A percentile compares a stretch with the other conserved stretches of the same genome.
phyloP scores from a whole-genome alignment of 2,113 vertebrate species.

The Scomber scombrus region DNA sequence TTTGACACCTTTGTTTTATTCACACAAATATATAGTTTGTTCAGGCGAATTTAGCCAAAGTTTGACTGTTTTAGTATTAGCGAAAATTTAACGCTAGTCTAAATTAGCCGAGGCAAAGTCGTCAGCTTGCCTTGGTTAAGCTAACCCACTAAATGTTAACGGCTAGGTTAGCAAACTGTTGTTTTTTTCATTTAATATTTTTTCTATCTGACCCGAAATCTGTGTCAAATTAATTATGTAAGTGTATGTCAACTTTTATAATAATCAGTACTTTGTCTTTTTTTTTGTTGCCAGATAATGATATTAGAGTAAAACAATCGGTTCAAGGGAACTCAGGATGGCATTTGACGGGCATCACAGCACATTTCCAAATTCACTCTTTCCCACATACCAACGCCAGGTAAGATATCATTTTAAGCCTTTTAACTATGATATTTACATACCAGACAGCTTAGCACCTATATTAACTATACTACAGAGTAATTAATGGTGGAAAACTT shows the following conservation, averaged over 20 bases:
- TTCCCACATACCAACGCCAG: constrained; percentile 64
- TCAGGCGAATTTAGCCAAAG: neutral
- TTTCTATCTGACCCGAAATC: neutral
- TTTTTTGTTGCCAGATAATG: constrained; percentile 54
- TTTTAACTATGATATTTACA: neutral
- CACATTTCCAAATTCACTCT: constrained; percentile 56
- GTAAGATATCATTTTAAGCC: constrained; percentile 55
- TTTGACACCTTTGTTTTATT: neutral
- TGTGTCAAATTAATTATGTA: neutral
- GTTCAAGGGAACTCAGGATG: constrained; percentile 57
- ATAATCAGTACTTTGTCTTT: constrained; percentile 2
- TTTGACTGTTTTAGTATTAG: neutral
- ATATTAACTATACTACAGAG: neutral
- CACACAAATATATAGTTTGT: neutral
- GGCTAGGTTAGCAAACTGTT: neutral
- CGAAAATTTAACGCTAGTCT: neutral
- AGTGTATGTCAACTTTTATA: neutral
- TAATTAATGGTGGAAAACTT: no score
- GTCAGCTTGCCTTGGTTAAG: constrained; percentile 29
- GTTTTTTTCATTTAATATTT: no score
- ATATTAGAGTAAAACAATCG: constrained; percentile 65
- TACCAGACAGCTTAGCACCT: neutral
- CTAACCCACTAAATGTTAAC: constrained; percentile 6
- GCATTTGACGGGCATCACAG: constrained; percentile 70
- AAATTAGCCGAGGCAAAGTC: neutral